These are phyloP conservation scores for Anneissia japonica DNA, from an alignment of 35 echinoderm and acorn worm species.

Conservation along the genomic window DNA sequence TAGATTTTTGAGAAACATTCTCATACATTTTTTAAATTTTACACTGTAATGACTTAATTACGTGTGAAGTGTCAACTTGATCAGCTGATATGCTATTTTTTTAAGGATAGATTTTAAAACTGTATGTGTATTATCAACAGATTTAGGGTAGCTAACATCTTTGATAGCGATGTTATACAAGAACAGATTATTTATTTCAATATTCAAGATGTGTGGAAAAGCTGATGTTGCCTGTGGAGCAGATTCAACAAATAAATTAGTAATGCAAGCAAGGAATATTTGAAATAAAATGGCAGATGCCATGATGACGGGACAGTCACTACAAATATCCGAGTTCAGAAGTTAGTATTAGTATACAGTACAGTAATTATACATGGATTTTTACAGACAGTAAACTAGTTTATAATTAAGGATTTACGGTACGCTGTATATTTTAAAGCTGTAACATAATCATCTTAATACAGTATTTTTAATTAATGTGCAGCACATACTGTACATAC, in stretches of 20 bases:
- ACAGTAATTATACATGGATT: too few species aligned
- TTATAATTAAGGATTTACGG: too few species aligned
- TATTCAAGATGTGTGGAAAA: slow-evolving; percentile 4
- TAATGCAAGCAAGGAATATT: slow-evolving; percentile 14
- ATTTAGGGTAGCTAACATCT: not conserved
- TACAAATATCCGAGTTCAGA: too few species aligned
- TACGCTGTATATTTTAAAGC: too few species aligned
- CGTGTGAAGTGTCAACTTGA: slow-evolving; percentile 1
- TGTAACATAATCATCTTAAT: too few species aligned
- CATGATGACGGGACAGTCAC: too few species aligned
- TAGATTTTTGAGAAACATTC: too few species aligned
- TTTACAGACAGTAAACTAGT: too few species aligned
- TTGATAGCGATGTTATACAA: slow-evolving; percentile 8
- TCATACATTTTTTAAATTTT: slow-evolving; percentile 36
- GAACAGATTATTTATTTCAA: slow-evolving; percentile 25
- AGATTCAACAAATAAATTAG: not conserved
- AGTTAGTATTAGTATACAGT: too few species aligned
- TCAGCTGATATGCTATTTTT: slow-evolving; percentile 23
- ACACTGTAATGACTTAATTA: slow-evolving; percentile 19
- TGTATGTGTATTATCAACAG: slow-evolving; percentile 1
- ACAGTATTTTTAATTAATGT: too few species aligned
- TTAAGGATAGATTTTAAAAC: not conserved
- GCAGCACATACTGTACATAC: not conserved
- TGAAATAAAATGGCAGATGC: too few species aligned
- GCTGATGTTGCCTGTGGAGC: not conserved